Evolutionary conservation across 2,797 vertebrate genomes (phyloP), one percentile per base, ranked within the genome.

Genomic region (Triplophysa yarkandensis): DNA sequence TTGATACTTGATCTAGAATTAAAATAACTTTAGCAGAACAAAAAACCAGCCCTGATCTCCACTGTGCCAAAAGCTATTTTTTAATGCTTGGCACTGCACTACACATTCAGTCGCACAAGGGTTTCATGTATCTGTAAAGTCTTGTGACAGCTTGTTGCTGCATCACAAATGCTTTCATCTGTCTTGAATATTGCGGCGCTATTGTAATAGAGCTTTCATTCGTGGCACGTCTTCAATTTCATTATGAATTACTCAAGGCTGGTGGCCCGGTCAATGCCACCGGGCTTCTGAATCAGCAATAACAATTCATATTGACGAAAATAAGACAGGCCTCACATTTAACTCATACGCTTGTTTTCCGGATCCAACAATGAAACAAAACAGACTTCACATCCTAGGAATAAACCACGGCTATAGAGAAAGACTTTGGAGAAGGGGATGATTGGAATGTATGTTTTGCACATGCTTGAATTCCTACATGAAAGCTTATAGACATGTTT

Each of bases 351-450:
- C 39, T 67, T 72, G 43, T 11, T 64, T 60, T 67, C 62, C 76
- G 11, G 32, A 77, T 66, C 19, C 63, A 43, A 43, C 41, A 28
- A 21, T 77, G 28, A 77, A 55, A 66, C 50, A 58, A 71, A 77
- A 72, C 76, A 73, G 76, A 68, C 54, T 60, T 77, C 74, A 77
- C 67, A 70, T 67, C 25, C 9, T 34, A 43, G 6, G 43, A 48
- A 55, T 52, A 66, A 4, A 41, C 63, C 43, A 68, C 16, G 34
- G 76, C 23, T 54, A 30, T 54, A 30, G 63, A 75, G 43, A 60
- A 60, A 28, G 60, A 60, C 32, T 39, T 58, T 10, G 21, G 44
- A 68, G 23, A 50, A 21, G 54, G 43, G 21, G 25, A 52, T 25
- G n/a, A 43, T 28, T 62, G 44, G 63, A 71, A 78, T 62, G 61